Conservation (phyloP, 1,140 invertebrate species). For the Triops longicaudatus region DNA sequence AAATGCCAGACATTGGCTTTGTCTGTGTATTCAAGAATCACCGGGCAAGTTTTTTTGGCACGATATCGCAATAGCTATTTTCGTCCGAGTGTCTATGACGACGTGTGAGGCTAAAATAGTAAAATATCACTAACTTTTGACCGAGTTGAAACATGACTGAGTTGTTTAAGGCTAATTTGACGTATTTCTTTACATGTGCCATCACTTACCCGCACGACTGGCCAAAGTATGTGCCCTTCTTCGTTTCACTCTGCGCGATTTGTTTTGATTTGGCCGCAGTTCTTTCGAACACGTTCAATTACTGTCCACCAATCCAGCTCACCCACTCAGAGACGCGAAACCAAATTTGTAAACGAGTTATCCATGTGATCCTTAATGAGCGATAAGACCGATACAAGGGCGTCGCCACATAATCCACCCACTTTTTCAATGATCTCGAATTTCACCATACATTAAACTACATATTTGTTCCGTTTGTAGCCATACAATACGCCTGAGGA, state of each 20-base stretch:
- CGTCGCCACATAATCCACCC: background rate
- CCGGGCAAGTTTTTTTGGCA: background rate
- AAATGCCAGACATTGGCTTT: background rate
- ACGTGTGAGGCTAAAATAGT: background rate
- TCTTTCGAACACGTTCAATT: background rate
- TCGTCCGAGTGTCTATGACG: background rate
- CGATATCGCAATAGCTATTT: conserved; percentile 2
- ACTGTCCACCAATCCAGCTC: background rate
- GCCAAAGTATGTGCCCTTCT: background rate
- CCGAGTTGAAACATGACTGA: background rate
- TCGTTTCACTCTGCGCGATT: background rate
- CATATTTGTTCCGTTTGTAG: no score
- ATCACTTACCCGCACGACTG: background rate
- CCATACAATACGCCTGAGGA: background rate
- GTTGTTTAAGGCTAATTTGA: background rate
- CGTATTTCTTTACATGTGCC: background rate
- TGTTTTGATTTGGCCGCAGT: background rate
- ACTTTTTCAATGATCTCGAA: background rate
- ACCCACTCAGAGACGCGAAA: background rate
- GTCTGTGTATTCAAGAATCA: background rate
- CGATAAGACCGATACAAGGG: background rate
- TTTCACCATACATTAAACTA: background rate
- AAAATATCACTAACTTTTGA: background rate
- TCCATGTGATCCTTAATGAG: background rate
- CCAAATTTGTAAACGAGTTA: background rate